Evolutionary conservation across 1,140 invertebrate species (phyloP), one percentile per base, ranked within the genome.

Genomic region (Liolophura sinensis): DNA sequence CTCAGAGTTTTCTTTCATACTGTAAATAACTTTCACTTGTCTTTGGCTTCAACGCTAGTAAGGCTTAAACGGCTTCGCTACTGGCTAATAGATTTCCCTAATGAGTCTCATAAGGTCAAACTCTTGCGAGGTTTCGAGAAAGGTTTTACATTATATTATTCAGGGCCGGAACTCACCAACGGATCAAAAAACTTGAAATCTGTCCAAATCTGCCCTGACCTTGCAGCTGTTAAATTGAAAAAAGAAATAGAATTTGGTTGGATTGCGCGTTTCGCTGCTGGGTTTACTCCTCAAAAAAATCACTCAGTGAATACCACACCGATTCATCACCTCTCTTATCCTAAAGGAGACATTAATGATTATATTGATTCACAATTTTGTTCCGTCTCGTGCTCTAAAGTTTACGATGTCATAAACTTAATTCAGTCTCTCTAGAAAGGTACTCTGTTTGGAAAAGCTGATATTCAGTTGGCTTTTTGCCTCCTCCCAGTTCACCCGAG

Each of bases 241-340:
- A 65, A 65, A 50, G 63, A 65, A 61, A 15, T 65, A 16, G 24
- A 6, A 1, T 5, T 40, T 20, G 64, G 59, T 12, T 18, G 61
- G 14, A 27, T 64, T 15, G 18, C 40, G 51, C 16, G 62, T 66
- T n/a, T 63, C 55, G 16, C 64, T 65, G 11, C 20, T 67, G 12
- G 65, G 69, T 1, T 47, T 67, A 18, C 56, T 67, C 16, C 60
- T n/a, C 64, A 22, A 70, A 70, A 55, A 67, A 64, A 16, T 73
- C 65, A 0, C 46, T 73, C 0, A 73, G 73, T 50, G 67, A 73
- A 27, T 68, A 60, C 54, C 69, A n/a, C n/a, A n/a, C n/a, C n/a
- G n/a, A n/a, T n/a, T n/a, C n/a, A n/a, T n/a, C n/a, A n/a, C n/a
- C n/a, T n/a, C n/a, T n/a, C n/a, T n/a, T n/a, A n/a, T n/a, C n/a